Percentiles rank a stretch among this genome's conserved stretches.
phyloP scores from a whole-genome alignment of 1,140 invertebrate species.

The Trachelipus rathkii region DNA sequence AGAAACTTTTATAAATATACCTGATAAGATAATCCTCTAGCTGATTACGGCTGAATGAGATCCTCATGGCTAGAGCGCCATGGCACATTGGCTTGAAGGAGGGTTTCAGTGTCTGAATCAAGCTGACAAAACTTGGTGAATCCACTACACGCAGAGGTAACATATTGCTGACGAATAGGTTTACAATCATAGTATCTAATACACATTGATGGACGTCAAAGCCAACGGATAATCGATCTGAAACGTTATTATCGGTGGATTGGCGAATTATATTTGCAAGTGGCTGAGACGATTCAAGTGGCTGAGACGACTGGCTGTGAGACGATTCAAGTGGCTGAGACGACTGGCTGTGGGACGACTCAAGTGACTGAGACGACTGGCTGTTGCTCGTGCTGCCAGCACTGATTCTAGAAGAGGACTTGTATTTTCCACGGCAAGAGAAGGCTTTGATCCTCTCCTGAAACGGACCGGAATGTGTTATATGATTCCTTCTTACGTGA shows the following conservation, averaged over 20 bases:
- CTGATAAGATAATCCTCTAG: neutral
- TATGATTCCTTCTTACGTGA: neutral
- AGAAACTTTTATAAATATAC: too few species aligned
- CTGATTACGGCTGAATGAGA: neutral
- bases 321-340: too few species aligned
- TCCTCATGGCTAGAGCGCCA: neutral
- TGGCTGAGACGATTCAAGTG: too few species aligned
- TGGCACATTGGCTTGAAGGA: neutral
- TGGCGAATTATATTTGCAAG: slow-evolving; percentile 2
- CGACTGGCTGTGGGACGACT: neutral
- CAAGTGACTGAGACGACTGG: too few species aligned
- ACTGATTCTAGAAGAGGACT: neutral
- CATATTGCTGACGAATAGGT: slow-evolving; percentile 30
- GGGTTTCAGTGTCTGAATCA: neutral
- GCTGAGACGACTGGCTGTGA: too few species aligned
- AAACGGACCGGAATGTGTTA: neutral
- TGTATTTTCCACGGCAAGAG: slow-evolving; percentile 16
- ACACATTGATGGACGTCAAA: slow-evolving; percentile 17
- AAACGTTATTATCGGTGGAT: slow-evolving; percentile 16
- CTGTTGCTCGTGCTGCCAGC: neutral
- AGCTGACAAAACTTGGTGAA: neutral
- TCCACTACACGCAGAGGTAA: slow-evolving; percentile 29
- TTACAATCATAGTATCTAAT: slow-evolving; percentile 18
- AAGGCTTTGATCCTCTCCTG: slow-evolving; percentile 22
- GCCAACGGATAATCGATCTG: neutral